These are phyloP conservation scores for Triops cancriformis DNA, from an alignment of 1,140 invertebrate genomes.

Conservation along the genomic window DNA sequence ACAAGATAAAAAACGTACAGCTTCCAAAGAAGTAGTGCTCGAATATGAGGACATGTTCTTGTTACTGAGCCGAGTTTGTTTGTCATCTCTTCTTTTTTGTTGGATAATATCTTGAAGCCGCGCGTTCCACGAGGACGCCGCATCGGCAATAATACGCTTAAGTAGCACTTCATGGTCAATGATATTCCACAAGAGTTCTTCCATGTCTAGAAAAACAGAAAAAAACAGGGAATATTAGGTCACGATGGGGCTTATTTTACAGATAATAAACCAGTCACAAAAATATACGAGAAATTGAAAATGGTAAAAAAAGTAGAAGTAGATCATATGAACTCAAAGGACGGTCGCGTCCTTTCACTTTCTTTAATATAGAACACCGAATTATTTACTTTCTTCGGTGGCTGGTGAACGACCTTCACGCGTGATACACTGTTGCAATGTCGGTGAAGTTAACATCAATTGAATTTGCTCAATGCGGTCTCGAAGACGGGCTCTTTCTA, in stretches of 20 bases:
- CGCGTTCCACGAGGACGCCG: conserved; percentile 56
- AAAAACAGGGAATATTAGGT: too few species aligned
- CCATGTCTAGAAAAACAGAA: conserved; percentile 15
- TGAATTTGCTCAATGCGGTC: conserved; percentile 65
- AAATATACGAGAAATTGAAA: too few species aligned
- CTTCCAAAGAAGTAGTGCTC: background rate
- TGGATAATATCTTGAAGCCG: conserved; percentile 44
- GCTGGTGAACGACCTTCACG: conserved; percentile 29
- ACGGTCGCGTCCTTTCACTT: background rate
- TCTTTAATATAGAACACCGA: background rate
- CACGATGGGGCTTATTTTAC: too few species aligned
- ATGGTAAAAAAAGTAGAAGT: too few species aligned
- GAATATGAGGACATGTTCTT: background rate
- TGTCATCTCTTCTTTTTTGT: conserved; percentile 47
- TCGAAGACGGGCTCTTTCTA: conserved; percentile 60
- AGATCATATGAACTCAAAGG: too few species aligned
- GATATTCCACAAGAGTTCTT: conserved; percentile 43
- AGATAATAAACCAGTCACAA: too few species aligned
- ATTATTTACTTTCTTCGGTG: conserved; percentile 13
- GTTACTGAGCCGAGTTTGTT: background rate
- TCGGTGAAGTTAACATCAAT: conserved; percentile 55
- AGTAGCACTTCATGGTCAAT: conserved; percentile 54
- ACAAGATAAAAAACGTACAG: too few species aligned
- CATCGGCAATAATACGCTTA: conserved; percentile 54
- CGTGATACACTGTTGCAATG: conserved; percentile 44